phyloP scores from a whole-genome alignment of 1,140 invertebrate species.

The Hypothenemus hampei region DNA sequence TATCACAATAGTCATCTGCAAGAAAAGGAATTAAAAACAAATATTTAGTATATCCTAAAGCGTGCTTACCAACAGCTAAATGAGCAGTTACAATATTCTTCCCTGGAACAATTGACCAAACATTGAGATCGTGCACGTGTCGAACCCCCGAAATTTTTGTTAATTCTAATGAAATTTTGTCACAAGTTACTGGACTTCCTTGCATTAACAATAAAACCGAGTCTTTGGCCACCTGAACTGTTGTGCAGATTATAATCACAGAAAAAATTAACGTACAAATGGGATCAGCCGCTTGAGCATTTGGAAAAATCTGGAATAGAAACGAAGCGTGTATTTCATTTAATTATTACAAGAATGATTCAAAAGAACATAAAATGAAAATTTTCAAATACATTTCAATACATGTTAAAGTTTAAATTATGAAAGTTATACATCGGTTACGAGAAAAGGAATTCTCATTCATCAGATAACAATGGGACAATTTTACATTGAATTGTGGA shows the following conservation, averaged over 20 bases:
- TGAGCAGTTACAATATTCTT: conserved; percentile 67
- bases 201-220: conserved; percentile 74
- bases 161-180: conserved; percentile 51
- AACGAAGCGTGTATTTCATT: too few relatives aligned
- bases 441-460: too few relatives aligned
- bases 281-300: conserved; percentile 76
- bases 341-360: too few relatives aligned
- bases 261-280: conserved; percentile 88
- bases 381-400: too few relatives aligned
- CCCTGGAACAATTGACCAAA: conserved; percentile 75
- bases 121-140: conserved; percentile 72
- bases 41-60: conserved; percentile 1
- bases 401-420: too few relatives aligned
- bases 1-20: conserved; percentile 50
- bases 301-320: conserved; percentile 51
- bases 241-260: conserved; percentile 75
- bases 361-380: too few relatives aligned
- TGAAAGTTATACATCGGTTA: too few relatives aligned
- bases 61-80: conserved; percentile 63
- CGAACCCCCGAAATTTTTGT: conserved; percentile 60
- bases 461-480: too few relatives aligned
- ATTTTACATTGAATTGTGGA: too few relatives aligned
- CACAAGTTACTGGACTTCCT: conserved; percentile 64
- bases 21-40: conserved; percentile 11
- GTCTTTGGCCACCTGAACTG: conserved; percentile 69